phyloP scores from a whole-genome alignment of 2,888 invertebrate genomes.

The Oconnorella tubifera region DNA sequence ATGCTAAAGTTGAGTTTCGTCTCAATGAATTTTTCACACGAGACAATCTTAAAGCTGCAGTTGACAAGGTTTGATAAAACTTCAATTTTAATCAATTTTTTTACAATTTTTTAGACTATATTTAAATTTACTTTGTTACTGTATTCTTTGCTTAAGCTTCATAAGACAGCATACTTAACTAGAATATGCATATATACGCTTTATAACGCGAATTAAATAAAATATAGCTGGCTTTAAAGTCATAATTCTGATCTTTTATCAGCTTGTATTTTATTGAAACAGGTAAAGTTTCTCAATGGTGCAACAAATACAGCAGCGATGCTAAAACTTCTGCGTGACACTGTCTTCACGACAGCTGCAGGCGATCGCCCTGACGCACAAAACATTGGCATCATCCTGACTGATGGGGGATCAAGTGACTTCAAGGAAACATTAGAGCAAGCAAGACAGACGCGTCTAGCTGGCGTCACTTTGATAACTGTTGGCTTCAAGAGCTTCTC shows the following conservation, averaged over 20 bases:
- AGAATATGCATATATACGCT: too few species aligned
- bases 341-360: neutral
- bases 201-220: too few species aligned
- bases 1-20: neutral
- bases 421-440: conserved; percentile 6
- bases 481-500: conserved; percentile 26
- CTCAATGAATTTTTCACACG: neutral
- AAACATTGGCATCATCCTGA: conserved; percentile 22
- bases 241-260: too few species aligned
- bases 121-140: too few species aligned
- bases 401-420: conserved; percentile 21
- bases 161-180: too few species aligned
- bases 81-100: neutral
- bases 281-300: conserved; percentile 27
- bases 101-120: neutral
- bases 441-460: conserved; percentile 14
- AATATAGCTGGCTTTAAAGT: too few species aligned
- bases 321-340: conserved; percentile 36
- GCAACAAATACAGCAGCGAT: conserved; percentile 49
- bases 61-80: neutral
- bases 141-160: too few species aligned
- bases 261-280: too few species aligned
- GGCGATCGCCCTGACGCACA: conserved; percentile 14
- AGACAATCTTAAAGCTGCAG: neutral
- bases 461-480: conserved; percentile 26